phyloP scores from a whole-genome alignment of 2,888 invertebrate genomes.

The Ophraella communa region DNA sequence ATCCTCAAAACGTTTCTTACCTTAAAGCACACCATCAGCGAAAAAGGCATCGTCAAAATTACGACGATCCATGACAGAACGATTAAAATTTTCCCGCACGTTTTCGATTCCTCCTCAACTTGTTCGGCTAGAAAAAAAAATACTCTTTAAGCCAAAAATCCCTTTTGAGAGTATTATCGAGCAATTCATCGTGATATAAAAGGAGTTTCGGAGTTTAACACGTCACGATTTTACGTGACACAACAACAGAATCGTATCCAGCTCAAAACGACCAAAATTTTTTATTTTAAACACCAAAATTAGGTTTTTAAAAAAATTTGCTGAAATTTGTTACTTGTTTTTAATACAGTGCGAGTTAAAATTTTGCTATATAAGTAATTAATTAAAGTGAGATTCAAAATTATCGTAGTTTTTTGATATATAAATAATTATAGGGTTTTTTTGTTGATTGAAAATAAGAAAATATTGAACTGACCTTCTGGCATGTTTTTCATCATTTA shows the following conservation, averaged over 20 bases:
- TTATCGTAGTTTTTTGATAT: neutral
- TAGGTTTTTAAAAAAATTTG: too few relatives aligned
- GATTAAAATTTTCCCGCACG: slow-evolving; percentile 84
- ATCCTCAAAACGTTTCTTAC: slow-evolving; percentile 65
- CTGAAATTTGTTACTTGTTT: too few relatives aligned
- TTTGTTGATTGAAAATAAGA: neutral
- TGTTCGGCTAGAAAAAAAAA: slow-evolving; percentile 56
- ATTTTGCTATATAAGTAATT: too few relatives aligned
- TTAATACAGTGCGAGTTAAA: too few relatives aligned
- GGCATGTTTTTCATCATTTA: slow-evolving; percentile 21
- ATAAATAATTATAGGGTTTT: neutral
- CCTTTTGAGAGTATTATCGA: neutral
- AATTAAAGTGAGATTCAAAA: too few relatives aligned
- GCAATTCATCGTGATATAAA: too few relatives aligned
- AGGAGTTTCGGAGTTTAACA: too few relatives aligned
- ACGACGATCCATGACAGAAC: slow-evolving; percentile 84
- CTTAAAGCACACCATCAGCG: slow-evolving; percentile 92
- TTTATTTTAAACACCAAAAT: too few relatives aligned
- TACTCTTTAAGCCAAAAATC: neutral
- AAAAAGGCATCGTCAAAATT: slow-evolving; percentile 87
- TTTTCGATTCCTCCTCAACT: slow-evolving; percentile 65
- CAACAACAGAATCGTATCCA: too few relatives aligned
- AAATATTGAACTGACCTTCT: slow-evolving; percentile 32
- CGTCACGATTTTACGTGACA: too few relatives aligned
- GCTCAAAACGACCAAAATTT: too few relatives aligned